Evolutionary conservation across 2,113 vertebrate genomes (phyloP), one percentile per base, ranked within the genome.

Genomic region (Scartelaos histophorus): DNA sequence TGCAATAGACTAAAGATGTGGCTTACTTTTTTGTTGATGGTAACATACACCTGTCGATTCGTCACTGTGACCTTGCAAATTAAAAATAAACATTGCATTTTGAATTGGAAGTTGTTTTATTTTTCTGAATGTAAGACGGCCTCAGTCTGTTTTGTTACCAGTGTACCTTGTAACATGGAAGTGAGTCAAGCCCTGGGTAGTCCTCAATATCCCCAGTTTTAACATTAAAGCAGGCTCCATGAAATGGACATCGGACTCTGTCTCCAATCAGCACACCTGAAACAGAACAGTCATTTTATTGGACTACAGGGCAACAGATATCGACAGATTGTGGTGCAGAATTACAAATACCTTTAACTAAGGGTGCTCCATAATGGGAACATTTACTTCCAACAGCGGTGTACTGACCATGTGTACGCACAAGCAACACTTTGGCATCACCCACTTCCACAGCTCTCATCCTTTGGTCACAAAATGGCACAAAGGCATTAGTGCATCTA

Each of bases 191-290:
- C 10, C 94, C 87, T 10, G 96, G 96, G 76, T 93, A 96, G 11
- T 97, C 96, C 77, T 97, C 96, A 0, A 97, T 96, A 74, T 97
- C 95, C 13, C 96, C 96, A 0, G 93, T 96, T 75, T 70, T 91
- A 67, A 95, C 87, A 80, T 94, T 94, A 66, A 97, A 97, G 84
- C 95, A 97, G 13, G 96, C 94, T 0, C 95, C 95, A 0, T 97
- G 96, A 91, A 94, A 95, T 7, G 95, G 94, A 82, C 96, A 97
- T 29, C 95, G 92, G 71, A 97, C 89, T 79, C 92, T 92, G 70
- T 93, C 79, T 25, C 94, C 91, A 51, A 74, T 83, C 79, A 97
- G 78, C 11, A 86, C 87, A 19, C 96, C 96, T 97, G 85, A 38
- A 71, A 67, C 15, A 45, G 21, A 34, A 17, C 1, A 1, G 17